Percentiles rank a stretch among this genome's conserved stretches.
These are phyloP conservation scores for Cephus runcator DNA, from an alignment of 2,888 invertebrate species.

Conservation along the genomic window DNA sequence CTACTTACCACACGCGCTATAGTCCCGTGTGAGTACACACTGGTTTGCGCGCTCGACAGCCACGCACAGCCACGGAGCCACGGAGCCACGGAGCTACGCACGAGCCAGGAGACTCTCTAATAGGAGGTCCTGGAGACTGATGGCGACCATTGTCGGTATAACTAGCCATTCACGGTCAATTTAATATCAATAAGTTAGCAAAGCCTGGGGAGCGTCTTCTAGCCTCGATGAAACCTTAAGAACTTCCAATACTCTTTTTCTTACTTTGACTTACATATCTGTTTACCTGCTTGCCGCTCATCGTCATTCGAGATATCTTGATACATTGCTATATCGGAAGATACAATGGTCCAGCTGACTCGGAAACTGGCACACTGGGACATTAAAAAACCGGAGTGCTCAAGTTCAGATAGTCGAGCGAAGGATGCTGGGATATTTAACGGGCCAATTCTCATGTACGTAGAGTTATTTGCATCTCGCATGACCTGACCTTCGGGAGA, in stretches of 20 bases:
- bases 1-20: constrained; percentile 11
- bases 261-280: too few relatives aligned
- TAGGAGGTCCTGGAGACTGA: constrained; percentile 32
- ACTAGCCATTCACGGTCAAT: constrained; percentile 35
- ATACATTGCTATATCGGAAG: too few relatives aligned
- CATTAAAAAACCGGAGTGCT: too few relatives aligned
- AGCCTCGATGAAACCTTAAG: too few relatives aligned
- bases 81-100: too few relatives aligned
- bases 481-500: not conserved
- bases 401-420: not conserved
- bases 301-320: too few relatives aligned
- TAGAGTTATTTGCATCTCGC: not conserved
- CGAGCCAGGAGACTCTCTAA: not conserved
- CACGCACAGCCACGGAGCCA: not conserved
- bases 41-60: constrained; percentile 1
- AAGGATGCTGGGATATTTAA: not conserved
- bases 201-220: not conserved
- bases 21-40: not conserved
- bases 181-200: constrained; percentile 37
- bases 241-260: too few relatives aligned
- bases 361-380: too few relatives aligned
- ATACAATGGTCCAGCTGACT: too few relatives aligned
- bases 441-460: not conserved
- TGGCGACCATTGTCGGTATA: constrained; percentile 33
- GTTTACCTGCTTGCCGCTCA: too few relatives aligned